These are phyloP conservation scores for Aethina tumida DNA, from an alignment of 1,140 invertebrate genomes.

Conservation along the genomic window DNA sequence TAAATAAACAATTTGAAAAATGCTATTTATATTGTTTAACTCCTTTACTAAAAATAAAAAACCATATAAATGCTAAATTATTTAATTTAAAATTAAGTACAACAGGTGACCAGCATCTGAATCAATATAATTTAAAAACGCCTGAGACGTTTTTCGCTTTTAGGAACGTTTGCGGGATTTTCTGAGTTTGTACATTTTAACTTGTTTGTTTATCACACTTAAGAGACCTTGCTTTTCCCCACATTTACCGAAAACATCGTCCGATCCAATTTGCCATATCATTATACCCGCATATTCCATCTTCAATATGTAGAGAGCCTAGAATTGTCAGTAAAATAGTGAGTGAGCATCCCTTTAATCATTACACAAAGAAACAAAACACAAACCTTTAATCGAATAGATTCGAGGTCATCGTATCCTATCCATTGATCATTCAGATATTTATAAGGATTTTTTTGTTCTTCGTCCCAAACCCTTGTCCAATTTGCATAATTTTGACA, in stretches of 20 bases:
- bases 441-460: conserved; percentile 17
- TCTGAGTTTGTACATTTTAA: conserved; percentile 1
- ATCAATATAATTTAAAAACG: too few relatives aligned
- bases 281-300: conserved; percentile 12
- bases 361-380: background rate
- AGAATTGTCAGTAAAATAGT: too few relatives aligned
- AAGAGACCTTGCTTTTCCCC: conserved; percentile 10
- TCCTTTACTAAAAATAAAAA: too few relatives aligned
- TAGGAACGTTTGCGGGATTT: too few relatives aligned
- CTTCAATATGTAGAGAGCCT: conserved; percentile 11
- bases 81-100: background rate
- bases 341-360: background rate
- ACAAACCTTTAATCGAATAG: conserved; percentile 14
- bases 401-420: conserved; percentile 15
- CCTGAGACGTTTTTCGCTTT: too few relatives aligned
- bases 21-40: too few relatives aligned
- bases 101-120: conserved; percentile 3
- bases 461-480: conserved; percentile 16
- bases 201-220: conserved; percentile 10
- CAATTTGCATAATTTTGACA: conserved; percentile 10
- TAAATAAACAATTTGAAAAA: too few relatives aligned
- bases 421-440: conserved; percentile 15
- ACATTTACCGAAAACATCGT: conserved; percentile 13
- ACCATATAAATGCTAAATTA: too few relatives aligned
- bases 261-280: conserved; percentile 14